Evolutionary conservation across 2,113 vertebrate genomes (phyloP).

Genomic region (Cynopterus brachyotis): DNA sequence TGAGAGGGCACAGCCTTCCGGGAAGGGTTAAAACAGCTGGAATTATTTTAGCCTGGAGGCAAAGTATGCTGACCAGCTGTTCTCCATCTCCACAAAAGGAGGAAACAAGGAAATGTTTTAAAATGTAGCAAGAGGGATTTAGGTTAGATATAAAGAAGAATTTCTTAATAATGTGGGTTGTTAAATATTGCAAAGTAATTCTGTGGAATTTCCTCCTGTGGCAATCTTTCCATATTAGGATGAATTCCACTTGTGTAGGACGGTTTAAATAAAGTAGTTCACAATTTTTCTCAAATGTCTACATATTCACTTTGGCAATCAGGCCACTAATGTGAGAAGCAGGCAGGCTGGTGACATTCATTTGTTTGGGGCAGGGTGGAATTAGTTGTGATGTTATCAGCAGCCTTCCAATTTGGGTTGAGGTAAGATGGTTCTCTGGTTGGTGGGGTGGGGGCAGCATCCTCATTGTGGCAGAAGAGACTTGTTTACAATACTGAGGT

Average conservation of each 20-base stretch:
- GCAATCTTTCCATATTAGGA: not conserved
- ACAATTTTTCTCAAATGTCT: not conserved
- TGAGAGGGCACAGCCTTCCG: not conserved
- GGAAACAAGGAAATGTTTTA: not conserved
- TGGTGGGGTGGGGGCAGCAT: not conserved
- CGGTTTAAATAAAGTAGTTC: not conserved
- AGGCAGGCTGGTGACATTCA: not conserved
- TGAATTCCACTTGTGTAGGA: not conserved
- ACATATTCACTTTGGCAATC: not conserved
- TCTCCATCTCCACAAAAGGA: not conserved
- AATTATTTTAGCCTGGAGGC: conserved; percentile 10
- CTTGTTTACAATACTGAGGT: not conserved
- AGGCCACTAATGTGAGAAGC: not conserved
- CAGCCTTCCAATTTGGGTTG: not conserved
- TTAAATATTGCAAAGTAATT: conserved; percentile 48
- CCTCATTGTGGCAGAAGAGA: not conserved
- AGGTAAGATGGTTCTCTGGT: not conserved
- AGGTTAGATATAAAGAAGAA: conserved; percentile 41
- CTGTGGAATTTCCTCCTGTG: conserved; percentile 40
- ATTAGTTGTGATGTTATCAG: not conserved
- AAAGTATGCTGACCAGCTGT: not conserved
- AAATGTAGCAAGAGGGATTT: conserved; percentile 14
- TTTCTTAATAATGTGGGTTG: conserved; percentile 32
- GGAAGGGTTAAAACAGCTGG: not conserved
- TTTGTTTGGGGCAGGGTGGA: not conserved